Percentiles rank a stretch among this genome's conserved stretches.
These are phyloP conservation scores for Scylla paramamosain DNA, from an alignment of 1,140 invertebrate species.

Conservation along the genomic window DNA sequence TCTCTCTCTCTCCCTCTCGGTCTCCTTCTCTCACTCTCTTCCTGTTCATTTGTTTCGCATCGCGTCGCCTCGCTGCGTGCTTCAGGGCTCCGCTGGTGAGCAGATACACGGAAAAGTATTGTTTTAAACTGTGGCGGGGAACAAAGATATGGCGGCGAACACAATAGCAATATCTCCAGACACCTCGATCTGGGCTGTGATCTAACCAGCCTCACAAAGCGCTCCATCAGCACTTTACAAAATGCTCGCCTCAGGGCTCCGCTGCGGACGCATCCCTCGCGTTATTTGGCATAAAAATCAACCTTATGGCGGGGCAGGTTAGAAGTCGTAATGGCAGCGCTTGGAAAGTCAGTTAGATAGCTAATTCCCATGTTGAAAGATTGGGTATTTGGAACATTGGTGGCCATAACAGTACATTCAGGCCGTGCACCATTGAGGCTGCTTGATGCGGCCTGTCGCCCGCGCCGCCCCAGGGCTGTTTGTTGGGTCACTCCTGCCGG, in stretches of 20 bases:
- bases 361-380: conserved; percentile 76
- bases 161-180: conserved; percentile 77
- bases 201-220: conserved; percentile 76
- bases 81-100: not conserved
- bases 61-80: conserved; percentile 4
- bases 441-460: conserved; percentile 72
- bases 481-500: conserved; percentile 1
- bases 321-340: conserved; percentile 62
- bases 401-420: conserved; percentile 77
- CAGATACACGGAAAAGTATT: conserved; percentile 45
- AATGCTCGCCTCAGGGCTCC: conserved; percentile 73
- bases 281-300: conserved; percentile 64
- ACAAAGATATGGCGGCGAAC: conserved; percentile 34
- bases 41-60: conserved; percentile 19
- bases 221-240: conserved; percentile 78
- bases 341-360: conserved; percentile 66
- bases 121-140: conserved; percentile 50
- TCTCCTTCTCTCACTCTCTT: conserved; percentile 46
- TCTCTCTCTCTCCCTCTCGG: not conserved
- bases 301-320: conserved; percentile 67
- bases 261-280: conserved; percentile 62
- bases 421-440: conserved; percentile 73
- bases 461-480: not conserved
- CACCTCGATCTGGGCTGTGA: conserved; percentile 77
- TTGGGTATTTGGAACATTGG: conserved; percentile 77